phyloP scores from a whole-genome alignment of 2,797 vertebrate genomes.

The Arnoldichthys spilopterus region DNA sequence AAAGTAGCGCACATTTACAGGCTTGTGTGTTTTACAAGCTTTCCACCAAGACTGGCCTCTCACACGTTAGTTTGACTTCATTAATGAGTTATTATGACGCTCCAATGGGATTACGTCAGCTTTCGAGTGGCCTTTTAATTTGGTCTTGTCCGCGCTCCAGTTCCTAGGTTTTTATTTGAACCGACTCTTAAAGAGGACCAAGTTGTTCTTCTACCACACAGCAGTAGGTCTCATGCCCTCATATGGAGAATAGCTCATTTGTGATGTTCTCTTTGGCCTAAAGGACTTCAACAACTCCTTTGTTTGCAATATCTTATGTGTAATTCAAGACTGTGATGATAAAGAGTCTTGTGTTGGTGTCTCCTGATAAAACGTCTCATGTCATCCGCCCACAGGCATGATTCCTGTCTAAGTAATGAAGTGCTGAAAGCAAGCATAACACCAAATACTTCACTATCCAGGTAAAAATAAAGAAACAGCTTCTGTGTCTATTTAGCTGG shows the following conservation, averaged over 20 bases:
- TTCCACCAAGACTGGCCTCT: conserved; percentile 62
- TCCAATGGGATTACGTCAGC: conserved; percentile 67
- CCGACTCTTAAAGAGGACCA: conserved; percentile 67
- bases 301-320: conserved; percentile 11
- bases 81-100: conserved; percentile 56
- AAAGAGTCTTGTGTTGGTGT: conserved; percentile 18
- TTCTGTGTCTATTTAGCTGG: conserved; percentile 27
- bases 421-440: neutral
- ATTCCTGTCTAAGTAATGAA: conserved; percentile 5
- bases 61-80: conserved; percentile 44
- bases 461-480: conserved; percentile 12
- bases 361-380: neutral
- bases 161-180: conserved; percentile 52
- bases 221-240: conserved; percentile 21
- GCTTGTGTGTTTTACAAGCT: conserved; percentile 67
- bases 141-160: conserved; percentile 66
- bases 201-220: conserved; percentile 46
- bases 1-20: conserved; percentile 62
- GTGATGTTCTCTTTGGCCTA: conserved; percentile 15
- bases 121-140: conserved; percentile 73
- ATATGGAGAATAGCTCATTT: conserved; percentile 21
- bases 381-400: neutral
- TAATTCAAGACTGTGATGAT: conserved; percentile 23
- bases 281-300: conserved; percentile 14
- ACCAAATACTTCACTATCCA: neutral